Conservation (phyloP, 2,113 vertebrate genomes). For the Plectropomus leopardus region DNA sequence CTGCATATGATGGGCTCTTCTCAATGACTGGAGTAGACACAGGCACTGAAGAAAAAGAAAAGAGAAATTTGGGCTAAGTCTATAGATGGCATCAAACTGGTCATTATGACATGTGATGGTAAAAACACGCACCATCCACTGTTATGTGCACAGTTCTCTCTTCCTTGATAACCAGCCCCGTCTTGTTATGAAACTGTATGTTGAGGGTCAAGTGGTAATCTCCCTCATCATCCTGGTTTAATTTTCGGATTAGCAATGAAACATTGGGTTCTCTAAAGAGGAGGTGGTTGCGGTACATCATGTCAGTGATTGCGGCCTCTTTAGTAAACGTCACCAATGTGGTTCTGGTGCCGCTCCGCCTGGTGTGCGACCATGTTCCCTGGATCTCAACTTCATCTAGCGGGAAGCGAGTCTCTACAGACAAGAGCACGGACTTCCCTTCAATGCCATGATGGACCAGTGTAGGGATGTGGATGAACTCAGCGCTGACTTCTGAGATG, state of each 20-base stretch:
- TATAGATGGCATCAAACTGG: neutral
- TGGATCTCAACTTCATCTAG: conserved; percentile 74
- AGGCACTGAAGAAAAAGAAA: conserved; percentile 68
- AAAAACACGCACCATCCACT: conserved; percentile 81
- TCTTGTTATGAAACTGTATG: conserved; percentile 68
- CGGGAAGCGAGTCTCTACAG: conserved; percentile 73
- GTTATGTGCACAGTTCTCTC: conserved; percentile 77
- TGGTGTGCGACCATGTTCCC: conserved; percentile 81
- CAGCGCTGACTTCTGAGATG: conserved; percentile 39
- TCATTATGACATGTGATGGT: neutral
- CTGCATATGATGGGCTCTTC: conserved; percentile 71
- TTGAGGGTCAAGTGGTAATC: conserved; percentile 81
- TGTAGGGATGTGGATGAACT: conserved; percentile 67
- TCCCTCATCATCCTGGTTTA: conserved; percentile 77
- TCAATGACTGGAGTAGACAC: conserved; percentile 79
- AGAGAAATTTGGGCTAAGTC: neutral
- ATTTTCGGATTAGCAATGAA: conserved; percentile 73
- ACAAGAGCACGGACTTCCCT: conserved; percentile 72
- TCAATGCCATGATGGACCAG: conserved; percentile 64
- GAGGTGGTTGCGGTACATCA: conserved; percentile 65
- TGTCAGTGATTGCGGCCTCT: conserved; percentile 55
- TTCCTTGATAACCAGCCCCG: conserved; percentile 53
- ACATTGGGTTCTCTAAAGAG: conserved; percentile 68
- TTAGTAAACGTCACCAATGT: conserved; percentile 80
- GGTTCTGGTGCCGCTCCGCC: conserved; percentile 35